Evolutionary conservation across 1,140 invertebrate species (phyloP).

Genomic region (Dreissena polymorpha): DNA sequence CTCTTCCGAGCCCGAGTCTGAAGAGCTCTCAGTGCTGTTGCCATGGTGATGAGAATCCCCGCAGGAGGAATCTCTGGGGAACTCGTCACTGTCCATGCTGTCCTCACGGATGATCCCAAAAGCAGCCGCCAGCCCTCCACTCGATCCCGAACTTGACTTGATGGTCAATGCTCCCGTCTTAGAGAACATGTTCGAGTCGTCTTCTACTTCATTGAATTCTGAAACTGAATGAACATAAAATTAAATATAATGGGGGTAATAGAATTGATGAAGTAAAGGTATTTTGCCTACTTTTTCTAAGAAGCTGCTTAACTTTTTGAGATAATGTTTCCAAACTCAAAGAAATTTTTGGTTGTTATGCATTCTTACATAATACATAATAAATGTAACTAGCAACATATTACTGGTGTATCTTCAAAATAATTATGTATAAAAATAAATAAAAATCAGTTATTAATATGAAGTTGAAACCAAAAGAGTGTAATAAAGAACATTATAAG

Average conservation of each 20-base stretch:
- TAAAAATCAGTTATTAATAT: no score
- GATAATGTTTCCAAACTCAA: no score
- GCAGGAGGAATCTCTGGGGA: constrained; percentile 53
- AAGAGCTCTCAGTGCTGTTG: constrained; percentile 58
- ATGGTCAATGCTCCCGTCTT: constrained; percentile 78
- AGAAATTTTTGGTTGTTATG: no score
- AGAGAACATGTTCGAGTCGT: constrained; percentile 77
- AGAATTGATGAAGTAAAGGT: no score
- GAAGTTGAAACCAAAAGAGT: no score
- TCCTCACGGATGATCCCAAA: constrained; percentile 72
- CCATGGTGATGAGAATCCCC: constrained; percentile 53
- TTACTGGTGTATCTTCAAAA: no score
- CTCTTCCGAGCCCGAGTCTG: constrained; percentile 43
- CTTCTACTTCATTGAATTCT: constrained; percentile 67
- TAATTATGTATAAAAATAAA: no score
- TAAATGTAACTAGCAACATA: no score
- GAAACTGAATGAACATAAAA: not conserved
- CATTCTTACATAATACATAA: no score
- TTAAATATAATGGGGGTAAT: not conserved
- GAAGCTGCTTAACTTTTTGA: no score
- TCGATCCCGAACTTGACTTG: constrained; percentile 76
- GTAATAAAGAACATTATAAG: not conserved
- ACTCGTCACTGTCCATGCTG: constrained; percentile 72
- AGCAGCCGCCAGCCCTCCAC: constrained; percentile 74
- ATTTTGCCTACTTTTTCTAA: no score